A percentile compares a stretch with the other conserved stretches of the same genome.
Evolutionary conservation across 92 coral and sea anemone species (phyloP).

Genomic region (Epizoanthus illoricatus): DNA sequence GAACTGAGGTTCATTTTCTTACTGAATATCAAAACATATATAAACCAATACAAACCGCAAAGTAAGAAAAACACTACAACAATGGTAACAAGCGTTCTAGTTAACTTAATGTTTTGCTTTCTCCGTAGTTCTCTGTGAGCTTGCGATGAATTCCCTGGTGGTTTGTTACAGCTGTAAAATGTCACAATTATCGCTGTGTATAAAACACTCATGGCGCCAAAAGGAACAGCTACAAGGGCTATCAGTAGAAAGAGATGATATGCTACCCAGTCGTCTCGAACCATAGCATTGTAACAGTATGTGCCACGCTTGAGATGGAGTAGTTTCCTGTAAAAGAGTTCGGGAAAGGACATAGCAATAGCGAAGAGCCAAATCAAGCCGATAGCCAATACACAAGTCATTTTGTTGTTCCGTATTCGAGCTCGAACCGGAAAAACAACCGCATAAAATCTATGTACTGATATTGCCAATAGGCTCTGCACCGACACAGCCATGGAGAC

Average conservation of each 20-base stretch:
- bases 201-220: constrained; percentile 9
- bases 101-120: constrained; percentile 23
- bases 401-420: not conserved
- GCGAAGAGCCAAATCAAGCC: constrained; percentile 25
- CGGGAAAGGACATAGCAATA: constrained; percentile 14
- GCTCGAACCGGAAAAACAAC: constrained; percentile 22
- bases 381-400: not conserved
- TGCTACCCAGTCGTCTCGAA: constrained; percentile 4
- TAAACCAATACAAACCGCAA: constrained; percentile 27
- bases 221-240: constrained; percentile 21
- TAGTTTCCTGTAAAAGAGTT: constrained; percentile 12
- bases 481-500: constrained; percentile 36
- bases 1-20: constrained; percentile 10
- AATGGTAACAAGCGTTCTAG: constrained; percentile 1
- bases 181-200: constrained; percentile 22
- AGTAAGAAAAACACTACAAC: constrained; percentile 10
- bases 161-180: constrained; percentile 3
- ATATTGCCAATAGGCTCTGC: constrained; percentile 10
- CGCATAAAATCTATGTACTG: constrained; percentile 30
- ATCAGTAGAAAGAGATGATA: constrained; percentile 17
- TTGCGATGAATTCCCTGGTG: not conserved
- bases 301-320: not conserved
- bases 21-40: constrained; percentile 12
- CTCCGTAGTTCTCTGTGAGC: constrained; percentile 13
- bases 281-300: constrained; percentile 11